A percentile compares a stretch with the other conserved stretches of the same genome.
Conservation (phyloP, 1,140 invertebrate genomes). For the Vanessa atalanta region DNA sequence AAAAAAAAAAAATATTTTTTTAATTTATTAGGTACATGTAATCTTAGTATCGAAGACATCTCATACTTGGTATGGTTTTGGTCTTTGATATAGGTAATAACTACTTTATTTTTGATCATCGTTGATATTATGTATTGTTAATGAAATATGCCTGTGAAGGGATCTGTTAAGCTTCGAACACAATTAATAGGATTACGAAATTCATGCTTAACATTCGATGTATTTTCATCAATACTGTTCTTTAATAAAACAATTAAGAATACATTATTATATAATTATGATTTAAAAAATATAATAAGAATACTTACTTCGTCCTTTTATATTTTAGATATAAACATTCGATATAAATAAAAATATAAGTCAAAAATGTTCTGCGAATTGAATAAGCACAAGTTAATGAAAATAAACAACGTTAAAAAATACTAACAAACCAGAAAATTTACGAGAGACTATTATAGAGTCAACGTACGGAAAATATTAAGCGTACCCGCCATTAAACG, state of each 20-base stretch:
- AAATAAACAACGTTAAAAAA: background rate
- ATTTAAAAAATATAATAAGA: background rate
- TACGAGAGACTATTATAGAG: background rate
- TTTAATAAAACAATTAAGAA: background rate
- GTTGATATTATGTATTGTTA: background rate
- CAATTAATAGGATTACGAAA: background rate
- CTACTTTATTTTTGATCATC: no score
- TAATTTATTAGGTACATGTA: no score
- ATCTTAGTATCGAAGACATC: no score
- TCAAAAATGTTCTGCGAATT: background rate
- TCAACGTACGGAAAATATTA: background rate
- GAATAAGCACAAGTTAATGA: background rate
- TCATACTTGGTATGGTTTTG: no score
- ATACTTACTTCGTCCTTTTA: slow-evolving; percentile 2
- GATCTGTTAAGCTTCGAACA: background rate
- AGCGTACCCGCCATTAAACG: background rate
- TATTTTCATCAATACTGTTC: background rate
- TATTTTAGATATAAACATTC: background rate
- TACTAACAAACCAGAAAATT: background rate
- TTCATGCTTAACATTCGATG: background rate
- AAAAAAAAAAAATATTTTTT: no score
- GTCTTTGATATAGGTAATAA: no score
- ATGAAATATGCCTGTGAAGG: background rate
- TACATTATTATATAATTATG: background rate
- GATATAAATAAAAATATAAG: background rate